phyloP scores from a whole-genome alignment of 2,797 vertebrate species.

The Leucoraja ocellata region DNA sequence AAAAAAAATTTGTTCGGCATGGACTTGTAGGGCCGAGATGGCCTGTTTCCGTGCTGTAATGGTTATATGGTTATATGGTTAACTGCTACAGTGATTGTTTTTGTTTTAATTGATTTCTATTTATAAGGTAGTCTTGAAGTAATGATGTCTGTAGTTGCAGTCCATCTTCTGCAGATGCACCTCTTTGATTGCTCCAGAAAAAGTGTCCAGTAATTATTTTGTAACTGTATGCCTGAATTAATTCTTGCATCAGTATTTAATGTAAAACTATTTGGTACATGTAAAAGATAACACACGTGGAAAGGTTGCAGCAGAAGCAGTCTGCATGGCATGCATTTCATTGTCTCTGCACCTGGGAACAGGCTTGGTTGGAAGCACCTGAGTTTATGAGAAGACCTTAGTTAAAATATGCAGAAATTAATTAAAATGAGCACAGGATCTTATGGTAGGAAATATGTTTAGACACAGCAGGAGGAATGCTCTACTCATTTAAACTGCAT shows the following conservation, averaged over 20 bases:
- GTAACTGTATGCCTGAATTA: background rate
- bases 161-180: background rate
- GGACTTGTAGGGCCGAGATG: no score
- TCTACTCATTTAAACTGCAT: background rate
- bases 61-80: no score
- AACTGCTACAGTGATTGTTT: background rate
- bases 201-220: background rate
- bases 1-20: no score
- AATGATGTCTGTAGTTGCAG: background rate
- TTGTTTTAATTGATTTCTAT: background rate
- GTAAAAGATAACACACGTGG: background rate
- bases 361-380: constrained; percentile 43
- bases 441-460: background rate
- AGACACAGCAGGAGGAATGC: background rate
- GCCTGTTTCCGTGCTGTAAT: no score
- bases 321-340: constrained; percentile 9
- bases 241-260: background rate
- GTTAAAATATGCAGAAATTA: background rate
- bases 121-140: background rate
- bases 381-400: constrained; percentile 40
- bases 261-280: background rate
- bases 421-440: constrained; percentile 15
- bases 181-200: no score
- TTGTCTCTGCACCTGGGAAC: constrained; percentile 41
- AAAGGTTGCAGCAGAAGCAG: background rate